Evolutionary conservation across 1,140 invertebrate genomes (phyloP).

Genomic region (Orussus abietinus): DNA sequence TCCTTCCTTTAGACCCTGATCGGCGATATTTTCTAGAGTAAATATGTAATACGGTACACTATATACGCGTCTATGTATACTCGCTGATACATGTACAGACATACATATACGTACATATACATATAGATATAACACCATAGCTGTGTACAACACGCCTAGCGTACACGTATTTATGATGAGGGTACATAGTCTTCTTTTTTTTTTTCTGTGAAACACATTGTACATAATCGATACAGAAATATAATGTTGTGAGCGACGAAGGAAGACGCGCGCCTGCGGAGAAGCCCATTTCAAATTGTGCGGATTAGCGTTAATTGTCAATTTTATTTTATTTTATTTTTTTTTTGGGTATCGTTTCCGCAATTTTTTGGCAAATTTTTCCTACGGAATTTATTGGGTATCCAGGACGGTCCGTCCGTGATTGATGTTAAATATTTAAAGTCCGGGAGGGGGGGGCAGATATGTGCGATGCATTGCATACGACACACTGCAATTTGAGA

Average conservation of each 20-base stretch:
- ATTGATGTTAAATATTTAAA: no score
- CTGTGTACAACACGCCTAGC: no score
- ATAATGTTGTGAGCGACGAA: conserved; percentile 38
- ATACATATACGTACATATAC: conserved; percentile 20
- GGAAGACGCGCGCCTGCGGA: conserved; percentile 25
- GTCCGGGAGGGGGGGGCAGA: no score
- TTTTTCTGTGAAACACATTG: conserved; percentile 15
- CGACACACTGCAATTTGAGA: conserved; percentile 41
- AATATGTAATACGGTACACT: no score
- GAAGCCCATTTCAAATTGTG: conserved; percentile 45
- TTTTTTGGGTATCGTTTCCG: no score
- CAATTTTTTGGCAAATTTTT: no score
- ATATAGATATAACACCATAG: conserved; percentile 17
- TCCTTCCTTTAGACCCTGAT: no score
- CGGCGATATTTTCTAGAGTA: no score
- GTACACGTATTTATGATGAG: conserved; percentile 25
- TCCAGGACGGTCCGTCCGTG: no score
- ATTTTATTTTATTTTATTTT: background rate
- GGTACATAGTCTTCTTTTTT: conserved; percentile 10
- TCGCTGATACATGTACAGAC: conserved; percentile 15
- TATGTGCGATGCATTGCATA: no score
- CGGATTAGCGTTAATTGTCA: background rate
- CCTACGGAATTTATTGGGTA: no score
- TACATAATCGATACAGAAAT: conserved; percentile 16
- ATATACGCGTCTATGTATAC: no score